phyloP scores from a whole-genome alignment of 2,113 vertebrate species.

The Malurus melanocephalus region DNA sequence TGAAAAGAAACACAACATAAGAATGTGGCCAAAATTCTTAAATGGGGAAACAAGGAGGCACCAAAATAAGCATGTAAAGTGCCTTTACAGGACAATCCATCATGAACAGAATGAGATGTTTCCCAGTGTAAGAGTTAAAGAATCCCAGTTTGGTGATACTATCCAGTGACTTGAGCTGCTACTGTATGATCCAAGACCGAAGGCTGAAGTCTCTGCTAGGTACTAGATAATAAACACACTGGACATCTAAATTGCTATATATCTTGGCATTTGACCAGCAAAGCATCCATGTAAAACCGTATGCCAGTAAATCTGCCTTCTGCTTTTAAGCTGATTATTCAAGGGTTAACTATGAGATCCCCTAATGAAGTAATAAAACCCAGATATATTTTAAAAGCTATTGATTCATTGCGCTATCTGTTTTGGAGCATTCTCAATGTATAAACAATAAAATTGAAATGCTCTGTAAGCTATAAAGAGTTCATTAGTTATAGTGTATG shows the following conservation, averaged over 20 bases:
- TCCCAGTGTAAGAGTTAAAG: neutral
- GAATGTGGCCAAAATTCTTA: neutral
- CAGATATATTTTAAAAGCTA: constrained; percentile 24
- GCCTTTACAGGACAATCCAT: neutral
- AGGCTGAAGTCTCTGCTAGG: neutral
- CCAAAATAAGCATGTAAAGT: constrained; percentile 20
- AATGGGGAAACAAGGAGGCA: neutral
- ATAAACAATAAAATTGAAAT: neutral
- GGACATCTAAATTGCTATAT: neutral
- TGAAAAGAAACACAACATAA: neutral
- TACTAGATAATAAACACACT: neutral
- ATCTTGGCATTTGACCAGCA: constrained; percentile 45
- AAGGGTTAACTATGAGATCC: constrained; percentile 44
- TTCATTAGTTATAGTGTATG: neutral
- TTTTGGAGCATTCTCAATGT: neutral
- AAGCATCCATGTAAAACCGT: constrained; percentile 2
- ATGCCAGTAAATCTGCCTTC: constrained; percentile 55
- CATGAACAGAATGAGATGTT: neutral
- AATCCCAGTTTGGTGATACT: neutral
- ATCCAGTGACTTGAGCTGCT: neutral
- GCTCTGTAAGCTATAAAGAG: neutral
- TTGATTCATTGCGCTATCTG: neutral
- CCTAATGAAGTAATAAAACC: constrained; percentile 48
- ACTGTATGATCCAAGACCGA: neutral
- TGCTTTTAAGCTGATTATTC: constrained; percentile 57